These are phyloP conservation scores for Stercorarius parasiticus DNA, from an alignment of 2,113 vertebrate genomes.

Conservation along the genomic window DNA sequence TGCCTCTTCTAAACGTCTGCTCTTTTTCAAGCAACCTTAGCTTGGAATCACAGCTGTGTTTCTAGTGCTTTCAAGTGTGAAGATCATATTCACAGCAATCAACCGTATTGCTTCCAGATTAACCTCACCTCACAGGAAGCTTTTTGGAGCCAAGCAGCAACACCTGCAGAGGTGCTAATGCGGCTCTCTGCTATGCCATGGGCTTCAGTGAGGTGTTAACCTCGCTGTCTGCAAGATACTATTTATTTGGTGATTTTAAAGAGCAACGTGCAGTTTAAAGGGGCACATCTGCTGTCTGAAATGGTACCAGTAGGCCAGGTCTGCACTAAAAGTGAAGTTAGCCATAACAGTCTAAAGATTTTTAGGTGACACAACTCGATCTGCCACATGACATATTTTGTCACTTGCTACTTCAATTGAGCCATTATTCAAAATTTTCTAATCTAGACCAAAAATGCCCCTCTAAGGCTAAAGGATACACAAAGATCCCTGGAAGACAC, in stretches of 20 bases:
- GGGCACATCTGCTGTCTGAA: not conserved
- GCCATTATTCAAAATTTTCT: not conserved
- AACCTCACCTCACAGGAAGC: constrained; percentile 5
- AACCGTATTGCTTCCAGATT: not conserved
- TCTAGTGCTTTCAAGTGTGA: not conserved
- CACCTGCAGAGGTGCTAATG: not conserved
- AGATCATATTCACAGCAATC: not conserved
- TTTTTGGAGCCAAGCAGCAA: not conserved
- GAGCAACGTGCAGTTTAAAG: not conserved
- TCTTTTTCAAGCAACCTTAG: not conserved
- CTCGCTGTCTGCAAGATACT: not conserved
- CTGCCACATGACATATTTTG: not conserved
- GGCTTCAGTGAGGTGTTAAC: not conserved
- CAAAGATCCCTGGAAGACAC: not conserved
- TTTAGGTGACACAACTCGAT: not conserved
- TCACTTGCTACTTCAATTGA: not conserved
- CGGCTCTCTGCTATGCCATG: accelerated
- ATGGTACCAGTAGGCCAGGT: not conserved
- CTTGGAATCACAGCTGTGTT: not conserved
- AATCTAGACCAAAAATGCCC: not conserved
- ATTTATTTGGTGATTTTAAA: not conserved
- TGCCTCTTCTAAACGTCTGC: not conserved
- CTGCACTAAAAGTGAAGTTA: not conserved
- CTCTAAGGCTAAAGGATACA: not conserved
- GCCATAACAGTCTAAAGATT: not conserved